Base-by-base conservation (phyloP, 2,888 invertebrate species). In the Aromia moschata region DNA sequence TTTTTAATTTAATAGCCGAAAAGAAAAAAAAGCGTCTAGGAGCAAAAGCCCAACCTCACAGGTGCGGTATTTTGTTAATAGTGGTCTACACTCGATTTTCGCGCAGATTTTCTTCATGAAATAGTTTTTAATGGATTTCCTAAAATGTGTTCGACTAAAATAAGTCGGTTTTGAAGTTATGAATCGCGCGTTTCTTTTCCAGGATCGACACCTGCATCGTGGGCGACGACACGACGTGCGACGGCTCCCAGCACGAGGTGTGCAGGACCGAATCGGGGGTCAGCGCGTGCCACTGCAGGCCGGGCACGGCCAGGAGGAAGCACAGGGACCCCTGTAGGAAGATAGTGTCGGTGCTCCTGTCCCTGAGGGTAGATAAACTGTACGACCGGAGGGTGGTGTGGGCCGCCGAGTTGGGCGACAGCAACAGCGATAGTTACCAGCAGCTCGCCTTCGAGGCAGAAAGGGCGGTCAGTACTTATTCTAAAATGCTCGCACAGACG, bases 131-230 rank as follows among this genome's bases (percentile, higher is more conserved):
- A n/a, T n/a, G n/a, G n/a, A n/a, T n/a, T n/a, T n/a, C n/a, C n/a
- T n/a, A n/a, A n/a, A n/a, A n/a, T n/a, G n/a, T n/a, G n/a, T n/a
- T n/a, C n/a, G n/a, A n/a, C n/a, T n/a, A n/a, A n/a, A n/a, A n/a
- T n/a, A n/a, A n/a, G n/a, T n/a, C n/a, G n/a, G n/a, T n/a, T n/a
- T n/a, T n/a, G n/a, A n/a, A n/a, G n/a, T n/a, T n/a, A n/a, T n/a
- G n/a, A n/a, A n/a, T n/a, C n/a, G n/a, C n/a, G n/a, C n/a, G n/a
- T n/a, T n/a, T 56, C 41, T 60, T 38, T 74, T 76, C 37, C 53
- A 75, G 95, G 68, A 96, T 96, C 61, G 96, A 96, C 77, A 96
- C 96, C 0, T 96, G 96, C 72, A 95, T 96, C 14, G 95, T 96
- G 0, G 96, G 95, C 0, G 95, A 96, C 70, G 93, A 94, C 70